phyloP scores from a whole-genome alignment of 2,113 vertebrate species.

The Eidolon helvum region DNA sequence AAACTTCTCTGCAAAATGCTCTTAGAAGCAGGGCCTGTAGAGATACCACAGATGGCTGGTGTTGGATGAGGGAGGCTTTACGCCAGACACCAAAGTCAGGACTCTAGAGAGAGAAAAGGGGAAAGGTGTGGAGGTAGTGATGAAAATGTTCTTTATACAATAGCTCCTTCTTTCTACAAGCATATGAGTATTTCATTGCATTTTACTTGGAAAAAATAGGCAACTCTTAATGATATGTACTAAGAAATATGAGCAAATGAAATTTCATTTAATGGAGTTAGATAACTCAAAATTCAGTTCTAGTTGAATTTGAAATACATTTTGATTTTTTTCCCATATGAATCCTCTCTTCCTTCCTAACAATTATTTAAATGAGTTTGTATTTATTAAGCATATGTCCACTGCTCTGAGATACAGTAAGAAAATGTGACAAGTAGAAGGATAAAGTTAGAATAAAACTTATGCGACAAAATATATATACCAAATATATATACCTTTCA shows the following conservation, averaged over 20 bases:
- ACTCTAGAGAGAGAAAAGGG: not conserved
- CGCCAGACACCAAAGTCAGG: not conserved
- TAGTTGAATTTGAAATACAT: not conserved
- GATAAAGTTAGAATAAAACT: not conserved
- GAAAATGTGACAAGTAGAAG: not conserved
- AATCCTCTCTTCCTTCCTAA: not conserved
- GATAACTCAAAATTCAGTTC: not conserved
- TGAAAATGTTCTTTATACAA: not conserved
- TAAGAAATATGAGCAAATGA: not conserved
- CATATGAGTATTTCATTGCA: not conserved
- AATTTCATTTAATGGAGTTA: not conserved
- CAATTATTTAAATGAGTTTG: not conserved
- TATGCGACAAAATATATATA: not conserved
- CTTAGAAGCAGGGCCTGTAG: not conserved
- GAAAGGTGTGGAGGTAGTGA: not conserved
- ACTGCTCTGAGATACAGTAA: not conserved
- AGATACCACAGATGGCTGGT: not conserved
- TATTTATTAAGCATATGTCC: not conserved
- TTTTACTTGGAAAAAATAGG: not conserved
- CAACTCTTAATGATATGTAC: not conserved
- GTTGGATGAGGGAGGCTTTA: not conserved
- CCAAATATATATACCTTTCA: not conserved
- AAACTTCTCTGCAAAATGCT: not conserved
- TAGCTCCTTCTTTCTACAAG: not conserved
- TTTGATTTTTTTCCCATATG: not conserved